Evolutionary conservation across 35 echinoderm and acorn worm species (phyloP).

Genomic region (Lytechinus pictus): DNA sequence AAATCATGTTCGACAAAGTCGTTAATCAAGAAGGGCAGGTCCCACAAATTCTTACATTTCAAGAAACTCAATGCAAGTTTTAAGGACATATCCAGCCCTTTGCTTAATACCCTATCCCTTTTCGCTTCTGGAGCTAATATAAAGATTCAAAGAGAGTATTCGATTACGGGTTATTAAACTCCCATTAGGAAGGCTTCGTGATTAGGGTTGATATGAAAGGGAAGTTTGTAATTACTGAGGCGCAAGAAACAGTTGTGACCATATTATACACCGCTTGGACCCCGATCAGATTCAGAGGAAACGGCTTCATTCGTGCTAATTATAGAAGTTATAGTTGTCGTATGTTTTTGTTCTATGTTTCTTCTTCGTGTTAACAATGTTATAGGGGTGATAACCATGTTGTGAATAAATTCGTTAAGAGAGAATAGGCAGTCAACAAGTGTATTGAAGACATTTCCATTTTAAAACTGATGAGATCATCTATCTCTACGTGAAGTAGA

Average conservation of each 20-base stretch:
- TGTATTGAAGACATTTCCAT: not conserved
- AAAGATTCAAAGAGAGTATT: not conserved
- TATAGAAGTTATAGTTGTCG: not conserved
- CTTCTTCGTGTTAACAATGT: not conserved
- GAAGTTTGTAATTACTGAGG: conserved; percentile 27
- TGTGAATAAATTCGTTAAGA: not conserved
- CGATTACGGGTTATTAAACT: conserved; percentile 29
- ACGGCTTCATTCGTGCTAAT: not conserved
- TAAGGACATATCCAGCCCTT: not conserved
- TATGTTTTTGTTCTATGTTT: not conserved
- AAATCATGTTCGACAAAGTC: not conserved
- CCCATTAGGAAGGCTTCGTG: not conserved
- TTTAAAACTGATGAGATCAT: not conserved
- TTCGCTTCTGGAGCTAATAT: not conserved
- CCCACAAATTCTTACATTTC: not conserved
- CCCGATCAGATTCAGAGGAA: not conserved
- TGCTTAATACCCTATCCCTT: not conserved
- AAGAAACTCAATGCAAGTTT: not conserved
- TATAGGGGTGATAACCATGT: not conserved
- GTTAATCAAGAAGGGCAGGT: not conserved
- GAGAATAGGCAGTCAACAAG: not conserved
- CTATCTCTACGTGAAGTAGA: no score
- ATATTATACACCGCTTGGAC: not conserved
- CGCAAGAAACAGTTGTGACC: conserved; percentile 2
- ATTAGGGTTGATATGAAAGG: conserved; percentile 22